These are phyloP conservation scores for Falco rusticolus DNA, from an alignment of 2,797 vertebrate species.

Conservation along the genomic window DNA sequence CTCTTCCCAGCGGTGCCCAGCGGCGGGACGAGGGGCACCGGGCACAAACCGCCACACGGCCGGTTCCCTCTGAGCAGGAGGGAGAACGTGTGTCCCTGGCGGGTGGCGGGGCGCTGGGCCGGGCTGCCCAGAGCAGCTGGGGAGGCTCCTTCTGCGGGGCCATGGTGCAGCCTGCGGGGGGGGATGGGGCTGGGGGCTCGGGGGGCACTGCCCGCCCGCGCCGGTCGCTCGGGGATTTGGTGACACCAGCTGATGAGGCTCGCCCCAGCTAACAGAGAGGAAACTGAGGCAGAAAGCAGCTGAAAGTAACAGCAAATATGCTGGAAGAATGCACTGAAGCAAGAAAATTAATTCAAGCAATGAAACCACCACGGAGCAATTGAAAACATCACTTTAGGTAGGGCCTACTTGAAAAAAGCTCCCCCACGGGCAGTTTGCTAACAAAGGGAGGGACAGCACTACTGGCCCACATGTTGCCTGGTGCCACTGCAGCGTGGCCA, in stretches of 20 bases:
- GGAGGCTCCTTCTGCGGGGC: no score
- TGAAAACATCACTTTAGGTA: neutral
- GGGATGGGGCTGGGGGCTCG: no score
- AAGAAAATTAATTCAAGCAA: neutral
- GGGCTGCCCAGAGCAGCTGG: no score
- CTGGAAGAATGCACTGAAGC: neutral
- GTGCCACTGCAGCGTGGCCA: neutral
- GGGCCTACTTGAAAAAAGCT: neutral
- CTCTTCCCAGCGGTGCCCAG: no score
- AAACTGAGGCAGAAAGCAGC: constrained; percentile 15
- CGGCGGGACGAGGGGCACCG: no score
- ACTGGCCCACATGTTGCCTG: neutral
- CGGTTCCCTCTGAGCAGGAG: no score
- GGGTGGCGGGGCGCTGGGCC: no score
- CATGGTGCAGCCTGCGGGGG: no score
- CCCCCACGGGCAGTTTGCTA: neutral
- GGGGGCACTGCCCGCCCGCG: no score
- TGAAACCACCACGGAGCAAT: neutral
- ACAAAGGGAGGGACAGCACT: neutral
- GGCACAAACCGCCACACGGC: no score
- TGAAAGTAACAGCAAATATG: neutral
- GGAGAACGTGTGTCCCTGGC: no score
- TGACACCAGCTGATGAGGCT: neutral
- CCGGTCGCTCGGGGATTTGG: neutral
- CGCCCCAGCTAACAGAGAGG: neutral